Percentiles rank a stretch among this genome's conserved stretches.
These are phyloP conservation scores for Folsomia manolachei DNA, from an alignment of 2,888 invertebrate genomes.

Conservation along the genomic window DNA sequence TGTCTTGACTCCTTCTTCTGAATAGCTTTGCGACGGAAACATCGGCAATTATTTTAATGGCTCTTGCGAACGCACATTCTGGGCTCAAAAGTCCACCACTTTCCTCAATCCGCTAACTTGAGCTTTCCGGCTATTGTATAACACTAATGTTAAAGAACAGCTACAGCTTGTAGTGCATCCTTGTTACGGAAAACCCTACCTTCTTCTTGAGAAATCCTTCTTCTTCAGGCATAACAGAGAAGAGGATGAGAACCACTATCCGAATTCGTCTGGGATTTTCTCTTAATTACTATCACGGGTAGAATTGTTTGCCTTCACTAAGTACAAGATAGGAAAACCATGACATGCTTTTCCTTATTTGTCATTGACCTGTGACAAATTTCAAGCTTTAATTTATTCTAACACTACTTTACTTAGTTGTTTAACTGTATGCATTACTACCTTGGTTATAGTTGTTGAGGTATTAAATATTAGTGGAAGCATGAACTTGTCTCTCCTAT, in stretches of 20 bases:
- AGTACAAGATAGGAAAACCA: no score
- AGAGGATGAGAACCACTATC: no score
- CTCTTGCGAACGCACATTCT: background rate
- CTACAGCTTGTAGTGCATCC: background rate
- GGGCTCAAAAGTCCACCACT: background rate
- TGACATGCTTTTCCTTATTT: no score
- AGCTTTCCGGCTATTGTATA: background rate
- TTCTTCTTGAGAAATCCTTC: background rate
- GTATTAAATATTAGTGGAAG: background rate
- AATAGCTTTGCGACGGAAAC: background rate
- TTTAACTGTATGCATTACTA: background rate
- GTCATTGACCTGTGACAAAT: background rate
- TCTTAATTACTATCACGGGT: background rate
- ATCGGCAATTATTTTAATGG: conserved; percentile 4
- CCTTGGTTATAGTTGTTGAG: background rate
- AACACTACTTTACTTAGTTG: no score
- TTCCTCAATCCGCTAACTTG: background rate
- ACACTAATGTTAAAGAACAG: background rate
- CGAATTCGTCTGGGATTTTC: background rate
- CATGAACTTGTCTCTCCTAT: background rate
- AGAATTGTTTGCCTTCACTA: no score
- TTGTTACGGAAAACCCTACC: background rate
- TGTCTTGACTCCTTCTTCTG: no score
- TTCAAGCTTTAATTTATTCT: background rate
- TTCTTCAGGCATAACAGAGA: background rate